Percentiles rank a stretch among this genome's conserved stretches.
Evolutionary conservation across 2,888 invertebrate species (phyloP).

Genomic region (Pycnomerus fuliginosus): DNA sequence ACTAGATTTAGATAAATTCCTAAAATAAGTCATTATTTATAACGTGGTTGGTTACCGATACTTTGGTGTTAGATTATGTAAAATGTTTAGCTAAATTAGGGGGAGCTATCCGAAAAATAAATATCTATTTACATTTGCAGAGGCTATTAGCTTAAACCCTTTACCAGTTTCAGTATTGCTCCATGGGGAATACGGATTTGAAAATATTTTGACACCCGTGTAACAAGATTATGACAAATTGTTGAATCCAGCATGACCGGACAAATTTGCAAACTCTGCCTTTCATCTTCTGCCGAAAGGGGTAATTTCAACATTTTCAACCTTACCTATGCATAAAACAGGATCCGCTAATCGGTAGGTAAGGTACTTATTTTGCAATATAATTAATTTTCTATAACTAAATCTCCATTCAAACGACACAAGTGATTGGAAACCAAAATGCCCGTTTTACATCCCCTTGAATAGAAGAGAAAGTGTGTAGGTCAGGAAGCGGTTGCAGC

Average conservation of each 20-base stretch:
- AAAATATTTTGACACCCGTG: constrained; percentile 38
- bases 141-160: constrained; percentile 2
- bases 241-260: not conserved
- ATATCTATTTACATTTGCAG: not conserved
- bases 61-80: not conserved
- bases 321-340: not conserved
- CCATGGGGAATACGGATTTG: constrained; percentile 3
- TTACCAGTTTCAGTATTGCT: not conserved
- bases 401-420: not conserved
- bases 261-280: not conserved
- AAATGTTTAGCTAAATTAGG: not conserved
- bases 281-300: not conserved
- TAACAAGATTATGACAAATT: constrained; percentile 28
- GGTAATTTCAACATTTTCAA: no score
- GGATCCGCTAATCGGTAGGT: not conserved
- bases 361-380: not conserved
- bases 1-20: constrained; percentile 3
- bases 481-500: constrained; percentile 29
- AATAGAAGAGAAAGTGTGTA: constrained; percentile 29
- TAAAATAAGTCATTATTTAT: constrained; percentile 2
- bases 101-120: not conserved
- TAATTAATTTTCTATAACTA: not conserved
- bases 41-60: not conserved
- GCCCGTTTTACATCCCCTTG: constrained; percentile 18
- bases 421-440: not conserved